These are phyloP conservation scores for Mastigias papua DNA, from an alignment of 30 jellyfish, hydroid and myxozoan species.

Conservation along the genomic window DNA sequence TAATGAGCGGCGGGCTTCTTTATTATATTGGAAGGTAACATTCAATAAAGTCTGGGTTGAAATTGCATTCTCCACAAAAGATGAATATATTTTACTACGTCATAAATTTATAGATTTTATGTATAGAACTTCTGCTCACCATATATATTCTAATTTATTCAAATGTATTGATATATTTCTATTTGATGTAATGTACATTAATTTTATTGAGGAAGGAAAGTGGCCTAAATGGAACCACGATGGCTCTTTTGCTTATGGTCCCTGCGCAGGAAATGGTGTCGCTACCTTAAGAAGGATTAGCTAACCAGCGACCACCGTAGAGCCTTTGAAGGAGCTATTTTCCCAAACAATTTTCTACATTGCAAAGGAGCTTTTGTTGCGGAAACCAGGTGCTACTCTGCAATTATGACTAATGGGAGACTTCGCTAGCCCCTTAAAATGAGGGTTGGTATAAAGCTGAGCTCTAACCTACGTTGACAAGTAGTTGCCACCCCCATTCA, in stretches of 20 bases:
- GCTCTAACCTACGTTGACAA: too few relatives aligned
- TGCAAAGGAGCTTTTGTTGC: too few relatives aligned
- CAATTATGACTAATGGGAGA: too few relatives aligned
- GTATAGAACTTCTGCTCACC: conserved; percentile 65
- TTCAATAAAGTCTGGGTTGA: not conserved
- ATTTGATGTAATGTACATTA: conserved; percentile 35
- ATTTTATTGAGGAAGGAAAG: not conserved
- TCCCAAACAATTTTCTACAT: not conserved
- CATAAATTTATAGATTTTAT: conserved; percentile 61
- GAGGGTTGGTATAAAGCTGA: too few relatives aligned
- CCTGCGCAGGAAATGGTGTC: not conserved
- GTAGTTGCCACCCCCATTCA: too few relatives aligned
- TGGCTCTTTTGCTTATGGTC: not conserved
- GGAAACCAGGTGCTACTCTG: too few relatives aligned
- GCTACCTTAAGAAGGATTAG: not conserved
- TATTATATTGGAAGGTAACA: not conserved
- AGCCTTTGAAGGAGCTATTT: not conserved
- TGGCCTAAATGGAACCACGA: not conserved
- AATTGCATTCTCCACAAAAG: conserved; percentile 24
- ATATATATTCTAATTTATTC: conserved; percentile 68
- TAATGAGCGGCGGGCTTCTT: too few relatives aligned
- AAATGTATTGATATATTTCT: conserved; percentile 54
- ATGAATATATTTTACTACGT: conserved; percentile 54
- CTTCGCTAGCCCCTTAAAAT: too few relatives aligned
- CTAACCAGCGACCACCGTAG: not conserved